Evolutionary conservation across 2,888 invertebrate genomes (phyloP).

Genomic region (Hyalella azteca): DNA sequence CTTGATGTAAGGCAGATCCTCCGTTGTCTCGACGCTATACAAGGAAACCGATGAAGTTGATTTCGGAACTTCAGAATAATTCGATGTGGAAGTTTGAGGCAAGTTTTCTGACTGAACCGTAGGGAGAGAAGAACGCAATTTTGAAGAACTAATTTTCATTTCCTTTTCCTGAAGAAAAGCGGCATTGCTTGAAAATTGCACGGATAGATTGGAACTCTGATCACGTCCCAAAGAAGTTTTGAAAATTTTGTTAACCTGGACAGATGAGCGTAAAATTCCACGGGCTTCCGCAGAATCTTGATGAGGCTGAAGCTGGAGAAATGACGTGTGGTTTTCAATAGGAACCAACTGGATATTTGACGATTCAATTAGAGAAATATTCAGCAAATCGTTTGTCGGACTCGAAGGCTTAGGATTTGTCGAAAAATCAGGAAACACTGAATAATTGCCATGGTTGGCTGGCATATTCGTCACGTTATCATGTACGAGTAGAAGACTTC

Average conservation of each 20-base stretch:
- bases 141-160: conserved; percentile 11
- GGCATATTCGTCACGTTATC: too few species aligned
- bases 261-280: neutral
- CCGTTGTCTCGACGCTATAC: conserved; percentile 15
- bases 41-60: conserved; percentile 27
- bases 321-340: neutral
- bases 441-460: too few species aligned
- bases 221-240: neutral
- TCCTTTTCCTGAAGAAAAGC: neutral
- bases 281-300: neutral
- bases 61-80: conserved; percentile 17
- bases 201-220: neutral
- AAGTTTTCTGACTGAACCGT: neutral
- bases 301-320: neutral
- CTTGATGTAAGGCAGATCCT: conserved; percentile 18
- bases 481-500: too few species aligned
- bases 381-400: neutral
- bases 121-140: neutral
- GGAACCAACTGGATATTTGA: neutral
- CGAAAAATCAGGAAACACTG: too few species aligned
- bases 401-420: too few species aligned
- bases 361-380: neutral
- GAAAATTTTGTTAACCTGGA: conserved; percentile 5
- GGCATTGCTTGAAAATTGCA: neutral
- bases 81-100: conserved; percentile 19